phyloP scores from a whole-genome alignment of 2,113 vertebrate genomes.

The Hippolais icterina region DNA sequence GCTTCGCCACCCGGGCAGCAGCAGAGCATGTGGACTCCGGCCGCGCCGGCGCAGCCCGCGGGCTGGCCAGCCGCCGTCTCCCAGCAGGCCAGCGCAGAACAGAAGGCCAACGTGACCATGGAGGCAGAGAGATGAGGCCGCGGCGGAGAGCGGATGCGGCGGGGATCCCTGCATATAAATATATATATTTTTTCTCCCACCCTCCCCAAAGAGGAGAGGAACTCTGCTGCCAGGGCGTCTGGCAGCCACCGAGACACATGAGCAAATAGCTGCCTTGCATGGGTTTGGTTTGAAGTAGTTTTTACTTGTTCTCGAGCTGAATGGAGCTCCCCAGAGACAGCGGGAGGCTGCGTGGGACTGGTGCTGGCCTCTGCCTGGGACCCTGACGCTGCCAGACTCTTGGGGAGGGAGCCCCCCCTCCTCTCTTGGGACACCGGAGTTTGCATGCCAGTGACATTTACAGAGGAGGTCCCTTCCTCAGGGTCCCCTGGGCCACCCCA shows the following conservation, averaged over 20 bases:
- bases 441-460: conserved; percentile 55
- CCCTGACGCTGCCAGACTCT: not conserved
- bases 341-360: conserved; percentile 28
- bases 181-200: not conserved
- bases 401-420: not conserved
- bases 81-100: conserved; percentile 82
- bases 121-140: conserved; percentile 96
- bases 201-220: conserved; percentile 39
- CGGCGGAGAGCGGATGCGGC: conserved; percentile 22
- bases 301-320: conserved; percentile 63
- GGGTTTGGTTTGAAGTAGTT: conserved; percentile 71
- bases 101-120: conserved; percentile 90
- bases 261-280: conserved; percentile 65
- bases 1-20: conserved; percentile 81
- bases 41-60: conserved; percentile 77
- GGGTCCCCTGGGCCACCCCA: not conserved
- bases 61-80: conserved; percentile 85
- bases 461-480: not conserved
- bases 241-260: not conserved
- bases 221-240: conserved; percentile 37
- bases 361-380: conserved; percentile 16
- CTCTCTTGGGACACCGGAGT: conserved; percentile 15
- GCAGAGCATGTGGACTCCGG: conserved; percentile 89
- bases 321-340: conserved; percentile 58
- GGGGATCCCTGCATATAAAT: conserved; percentile 54